phyloP scores from a whole-genome alignment of 2,797 vertebrate species.

The Tokudaia tokunoshimensis region DNA sequence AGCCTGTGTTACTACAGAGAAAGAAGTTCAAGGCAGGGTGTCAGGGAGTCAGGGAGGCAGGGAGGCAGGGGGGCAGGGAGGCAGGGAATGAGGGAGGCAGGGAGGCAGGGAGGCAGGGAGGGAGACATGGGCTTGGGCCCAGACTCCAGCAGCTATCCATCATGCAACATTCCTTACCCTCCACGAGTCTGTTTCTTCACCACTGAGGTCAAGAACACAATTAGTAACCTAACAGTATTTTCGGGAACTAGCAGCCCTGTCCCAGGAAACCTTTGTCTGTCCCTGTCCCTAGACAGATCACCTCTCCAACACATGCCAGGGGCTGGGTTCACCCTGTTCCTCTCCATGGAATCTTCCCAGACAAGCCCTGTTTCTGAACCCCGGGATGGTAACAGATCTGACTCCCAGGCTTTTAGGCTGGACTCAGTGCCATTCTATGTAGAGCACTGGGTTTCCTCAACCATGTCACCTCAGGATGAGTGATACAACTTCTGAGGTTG shows the following conservation, averaged over 20 bases:
- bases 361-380: not conserved
- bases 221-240: not conserved
- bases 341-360: not conserved
- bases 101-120: too few species aligned
- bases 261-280: not conserved
- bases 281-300: not conserved
- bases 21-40: not conserved
- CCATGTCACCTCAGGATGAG: not conserved
- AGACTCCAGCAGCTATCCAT: not conserved
- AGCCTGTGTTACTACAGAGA: not conserved
- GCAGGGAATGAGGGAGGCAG: too few species aligned
- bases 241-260: not conserved
- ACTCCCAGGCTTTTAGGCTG: not conserved
- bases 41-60: not conserved
- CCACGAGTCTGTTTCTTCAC: not conserved
- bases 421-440: not conserved
- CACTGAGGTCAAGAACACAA: not conserved
- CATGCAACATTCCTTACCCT: not conserved
- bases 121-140: not conserved
- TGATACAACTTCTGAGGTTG: not conserved
- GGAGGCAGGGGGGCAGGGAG: not conserved
- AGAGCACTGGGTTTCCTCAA: not conserved
- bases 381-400: not conserved
- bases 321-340: not conserved
- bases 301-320: too few species aligned